Evolutionary conservation across 2,797 vertebrate species (phyloP), one percentile per base, ranked within the genome.

Genomic region (Ctenopoma kingsleyae): DNA sequence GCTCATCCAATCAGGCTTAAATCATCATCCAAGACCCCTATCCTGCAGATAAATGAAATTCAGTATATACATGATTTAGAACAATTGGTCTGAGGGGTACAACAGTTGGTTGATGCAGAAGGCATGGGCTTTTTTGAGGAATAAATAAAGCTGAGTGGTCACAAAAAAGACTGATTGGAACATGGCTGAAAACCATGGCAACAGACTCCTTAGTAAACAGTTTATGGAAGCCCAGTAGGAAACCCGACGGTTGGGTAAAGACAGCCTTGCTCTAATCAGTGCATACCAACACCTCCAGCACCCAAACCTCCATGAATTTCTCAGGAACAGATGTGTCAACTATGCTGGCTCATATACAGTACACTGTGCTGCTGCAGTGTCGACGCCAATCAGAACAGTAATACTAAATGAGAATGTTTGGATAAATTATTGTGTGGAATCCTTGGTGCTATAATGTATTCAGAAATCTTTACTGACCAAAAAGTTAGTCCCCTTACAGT

Each of bases 41-140:
- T 65, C 66, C 69, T 69, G 67, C 68, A 65, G 43, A 87, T 67
- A 72, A 84, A 85, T 81, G 61, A 73, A 76, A 84, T 84, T 78
- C 74, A 60, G 48, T 61, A 71, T 80, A 86, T 67, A 74, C 78
- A 78, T 60, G 69, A 80, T 84, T 79, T 70, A 78, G 90, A 87
- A 88, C 86, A 90, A 90, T 89, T 84, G 89, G 86, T 92, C 80
- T 48, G 69, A 76, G 53, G 64, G 73, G 76, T 79, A 89, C 86
- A 89, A 91, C 91, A 91, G 89, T 93, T 90, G 90, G 89, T 91
- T 86, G 84, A 86, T 91, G 82, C 91, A 92, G 89, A 91, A 89
- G 92, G 90, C 90, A 82, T 53, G 69, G 87, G 80, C 61, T 87
- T 88, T 80, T 74, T 80, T 76, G 56, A 85, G 67, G 81, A 88